Evolutionary conservation across 2,797 vertebrate genomes (phyloP).

Genomic region (Amazonetta brasiliensis): DNA sequence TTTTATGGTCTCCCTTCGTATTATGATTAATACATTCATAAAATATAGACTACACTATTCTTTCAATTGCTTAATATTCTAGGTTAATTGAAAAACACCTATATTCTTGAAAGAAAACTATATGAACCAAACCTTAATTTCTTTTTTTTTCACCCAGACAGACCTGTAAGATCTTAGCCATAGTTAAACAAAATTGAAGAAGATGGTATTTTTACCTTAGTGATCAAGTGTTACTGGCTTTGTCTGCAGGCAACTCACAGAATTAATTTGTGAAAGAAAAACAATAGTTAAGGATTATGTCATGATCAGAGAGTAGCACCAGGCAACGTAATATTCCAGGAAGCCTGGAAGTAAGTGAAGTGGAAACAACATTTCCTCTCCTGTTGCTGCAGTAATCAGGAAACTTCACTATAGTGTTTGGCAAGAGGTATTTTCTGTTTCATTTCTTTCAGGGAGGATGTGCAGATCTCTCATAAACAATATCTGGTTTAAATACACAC

Average conservation of each 20-base stretch:
- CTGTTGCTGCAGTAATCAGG: neutral
- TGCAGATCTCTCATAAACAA: neutral
- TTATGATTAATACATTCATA: neutral
- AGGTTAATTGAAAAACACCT: neutral
- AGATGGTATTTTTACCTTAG: neutral
- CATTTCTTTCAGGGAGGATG: neutral
- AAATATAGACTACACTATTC: neutral
- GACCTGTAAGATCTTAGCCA: neutral
- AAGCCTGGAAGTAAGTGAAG: neutral
- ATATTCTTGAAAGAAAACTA: neutral
- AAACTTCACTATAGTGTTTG: neutral
- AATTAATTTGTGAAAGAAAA: neutral
- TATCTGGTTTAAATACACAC: neutral
- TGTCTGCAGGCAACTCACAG: neutral
- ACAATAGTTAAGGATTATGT: neutral
- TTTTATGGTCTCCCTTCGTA: neutral
- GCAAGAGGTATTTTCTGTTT: neutral
- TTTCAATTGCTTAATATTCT: neutral
- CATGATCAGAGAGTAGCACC: neutral
- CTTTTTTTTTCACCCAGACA: neutral
- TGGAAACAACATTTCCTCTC: neutral
- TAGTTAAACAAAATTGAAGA: neutral
- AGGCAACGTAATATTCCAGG: neutral
- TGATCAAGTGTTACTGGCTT: neutral
- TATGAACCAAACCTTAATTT: neutral